Evolutionary conservation across 2,888 invertebrate species (phyloP).

Genomic region (Conomelus anceps): DNA sequence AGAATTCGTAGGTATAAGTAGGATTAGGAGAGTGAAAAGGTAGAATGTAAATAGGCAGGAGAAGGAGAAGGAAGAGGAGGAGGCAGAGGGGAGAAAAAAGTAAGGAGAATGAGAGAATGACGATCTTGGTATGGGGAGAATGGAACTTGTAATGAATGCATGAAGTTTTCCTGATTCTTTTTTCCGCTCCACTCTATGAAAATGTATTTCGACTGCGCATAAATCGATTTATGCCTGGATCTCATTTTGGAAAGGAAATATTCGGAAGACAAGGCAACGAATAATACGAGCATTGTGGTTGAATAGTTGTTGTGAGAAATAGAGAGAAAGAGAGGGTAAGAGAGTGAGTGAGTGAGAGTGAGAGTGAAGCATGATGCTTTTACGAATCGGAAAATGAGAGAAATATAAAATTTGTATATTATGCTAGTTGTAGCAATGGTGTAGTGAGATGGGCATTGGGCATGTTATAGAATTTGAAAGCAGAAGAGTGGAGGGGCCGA

Average conservation of each 20-base stretch:
- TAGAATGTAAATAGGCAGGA: neutral
- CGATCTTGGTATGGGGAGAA: neutral
- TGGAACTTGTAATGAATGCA: neutral
- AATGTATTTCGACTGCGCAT: neutral
- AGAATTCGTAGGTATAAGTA: no score
- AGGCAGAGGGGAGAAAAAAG: neutral
- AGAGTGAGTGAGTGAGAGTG: neutral
- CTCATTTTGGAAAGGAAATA: neutral
- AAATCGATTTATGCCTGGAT: slow-evolving; percentile 8
- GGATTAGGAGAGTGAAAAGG: neutral
- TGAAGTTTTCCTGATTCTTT: neutral
- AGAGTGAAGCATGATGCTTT: neutral
- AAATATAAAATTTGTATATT: neutral
- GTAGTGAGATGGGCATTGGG: neutral
- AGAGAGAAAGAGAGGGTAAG: no score
- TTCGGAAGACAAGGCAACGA: neutral
- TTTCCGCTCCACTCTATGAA: neutral
- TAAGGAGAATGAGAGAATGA: neutral
- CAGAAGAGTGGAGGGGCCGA: neutral
- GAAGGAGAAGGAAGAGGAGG: neutral
- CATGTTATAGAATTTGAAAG: neutral
- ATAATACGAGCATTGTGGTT: neutral
- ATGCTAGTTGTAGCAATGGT: neutral
- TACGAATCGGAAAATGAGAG: neutral
- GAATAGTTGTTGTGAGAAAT: neutral